Conservation (phyloP, 2,888 invertebrate species). For the Nemurella pictetii region DNA sequence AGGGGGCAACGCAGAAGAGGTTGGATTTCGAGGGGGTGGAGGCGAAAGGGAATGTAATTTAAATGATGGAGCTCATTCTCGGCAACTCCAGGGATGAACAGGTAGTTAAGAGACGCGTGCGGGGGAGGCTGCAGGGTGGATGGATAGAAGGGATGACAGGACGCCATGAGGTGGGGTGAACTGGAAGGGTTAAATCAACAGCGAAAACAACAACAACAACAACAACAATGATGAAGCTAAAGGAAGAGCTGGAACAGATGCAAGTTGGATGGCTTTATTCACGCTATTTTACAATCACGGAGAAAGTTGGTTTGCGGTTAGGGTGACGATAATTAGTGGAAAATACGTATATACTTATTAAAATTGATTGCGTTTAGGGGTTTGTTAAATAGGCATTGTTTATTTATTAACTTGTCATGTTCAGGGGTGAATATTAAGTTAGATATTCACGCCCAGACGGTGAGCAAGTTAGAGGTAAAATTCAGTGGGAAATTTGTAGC, state of each 20-base stretch:
- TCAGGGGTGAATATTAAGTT: background rate
- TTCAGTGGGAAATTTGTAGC: background rate
- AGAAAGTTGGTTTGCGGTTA: background rate
- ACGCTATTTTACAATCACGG: background rate
- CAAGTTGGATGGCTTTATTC: background rate
- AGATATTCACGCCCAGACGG: background rate
- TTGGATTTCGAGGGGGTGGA: background rate
- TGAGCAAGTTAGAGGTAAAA: background rate
- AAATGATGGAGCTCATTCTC: conserved; percentile 11
- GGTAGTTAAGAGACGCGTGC: background rate
- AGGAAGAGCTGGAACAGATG: background rate
- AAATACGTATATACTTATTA: background rate
- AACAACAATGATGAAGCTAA: background rate
- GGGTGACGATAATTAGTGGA: background rate
- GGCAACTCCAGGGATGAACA: background rate
- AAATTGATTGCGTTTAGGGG: background rate
- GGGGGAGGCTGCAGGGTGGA: background rate
- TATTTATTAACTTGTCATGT: background rate
- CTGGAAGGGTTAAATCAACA: background rate
- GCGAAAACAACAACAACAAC: background rate
- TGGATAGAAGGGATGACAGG: background rate
- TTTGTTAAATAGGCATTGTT: background rate
- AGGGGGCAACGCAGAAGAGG: background rate
- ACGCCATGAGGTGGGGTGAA: background rate
- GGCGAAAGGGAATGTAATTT: conserved; percentile 29